These are phyloP conservation scores for Sphenodon punctatus DNA, from an alignment of 2,797 vertebrate genomes.

Conservation along the genomic window DNA sequence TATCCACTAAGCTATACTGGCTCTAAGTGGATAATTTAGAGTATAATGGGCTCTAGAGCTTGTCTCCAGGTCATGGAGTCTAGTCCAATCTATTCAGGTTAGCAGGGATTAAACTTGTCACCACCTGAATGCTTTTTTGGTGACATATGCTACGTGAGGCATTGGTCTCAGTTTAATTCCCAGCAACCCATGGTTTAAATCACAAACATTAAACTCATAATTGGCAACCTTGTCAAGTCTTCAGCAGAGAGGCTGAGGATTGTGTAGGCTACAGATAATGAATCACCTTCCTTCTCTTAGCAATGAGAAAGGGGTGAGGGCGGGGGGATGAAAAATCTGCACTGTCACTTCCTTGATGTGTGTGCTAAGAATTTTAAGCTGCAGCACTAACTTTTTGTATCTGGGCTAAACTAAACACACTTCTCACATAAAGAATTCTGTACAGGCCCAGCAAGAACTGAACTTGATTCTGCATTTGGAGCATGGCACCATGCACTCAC, in stretches of 20 bases:
- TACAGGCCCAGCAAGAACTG: background rate
- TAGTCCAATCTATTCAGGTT: background rate
- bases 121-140: background rate
- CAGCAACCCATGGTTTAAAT: background rate
- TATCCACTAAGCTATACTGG: too few species aligned
- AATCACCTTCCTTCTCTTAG: background rate
- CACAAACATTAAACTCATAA: accelerated
- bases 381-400: background rate
- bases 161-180: accelerated
- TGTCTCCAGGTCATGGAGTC: background rate
- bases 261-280: background rate
- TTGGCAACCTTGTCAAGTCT: too few species aligned
- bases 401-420: background rate
- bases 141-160: background rate
- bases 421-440: background rate
- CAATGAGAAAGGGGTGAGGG: background rate
- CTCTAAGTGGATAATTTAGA: background rate
- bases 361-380: background rate
- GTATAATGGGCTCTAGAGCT: background rate
- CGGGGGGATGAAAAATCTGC: background rate
- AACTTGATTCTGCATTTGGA: background rate
- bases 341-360: background rate
- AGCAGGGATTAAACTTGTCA: background rate
- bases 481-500: background rate
- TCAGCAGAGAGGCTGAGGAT: background rate